phyloP scores from a whole-genome alignment of 2,797 vertebrate genomes.

The Etheostoma nigrum region DNA sequence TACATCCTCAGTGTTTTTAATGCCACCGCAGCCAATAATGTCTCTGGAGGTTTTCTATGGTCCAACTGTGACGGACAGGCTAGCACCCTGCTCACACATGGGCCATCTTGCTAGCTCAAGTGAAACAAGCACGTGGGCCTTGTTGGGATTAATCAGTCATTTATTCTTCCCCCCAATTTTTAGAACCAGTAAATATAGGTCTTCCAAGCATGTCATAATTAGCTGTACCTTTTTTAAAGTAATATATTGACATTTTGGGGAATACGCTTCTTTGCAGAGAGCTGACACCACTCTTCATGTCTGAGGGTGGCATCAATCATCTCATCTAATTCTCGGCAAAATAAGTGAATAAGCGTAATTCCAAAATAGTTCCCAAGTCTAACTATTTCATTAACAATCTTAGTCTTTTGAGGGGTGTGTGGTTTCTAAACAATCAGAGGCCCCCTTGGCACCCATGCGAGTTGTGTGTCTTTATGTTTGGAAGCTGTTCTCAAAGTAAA shows the following conservation, averaged over 20 bases:
- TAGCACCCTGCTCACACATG: slow-evolving; percentile 53
- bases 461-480: not conserved
- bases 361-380: not conserved
- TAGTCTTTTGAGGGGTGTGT: slow-evolving; percentile 10
- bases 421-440: slow-evolving; percentile 19
- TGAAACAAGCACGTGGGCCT: slow-evolving; percentile 49
- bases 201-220: slow-evolving; percentile 36
- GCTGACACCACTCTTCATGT: not conserved
- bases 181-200: slow-evolving; percentile 29
- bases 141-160: slow-evolving; percentile 38
- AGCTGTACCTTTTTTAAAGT: not conserved
- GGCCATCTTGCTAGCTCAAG: slow-evolving; percentile 38
- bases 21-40: slow-evolving; percentile 59
- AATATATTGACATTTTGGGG: slow-evolving; percentile 1
- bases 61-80: slow-evolving; percentile 61
- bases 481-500: no score
- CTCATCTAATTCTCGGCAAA: not conserved
- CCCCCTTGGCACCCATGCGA: slow-evolving; percentile 8
- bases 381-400: not conserved
- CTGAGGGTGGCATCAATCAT: not conserved
- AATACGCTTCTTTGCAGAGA: not conserved
- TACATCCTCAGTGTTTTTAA: slow-evolving; percentile 71
- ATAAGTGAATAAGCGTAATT: not conserved
- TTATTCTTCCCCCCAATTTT: not conserved
- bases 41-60: slow-evolving; percentile 60